Percentiles rank a stretch among this genome's conserved stretches.
Conservation (phyloP, 2,113 vertebrate species). For the Mungos mungo region DNA sequence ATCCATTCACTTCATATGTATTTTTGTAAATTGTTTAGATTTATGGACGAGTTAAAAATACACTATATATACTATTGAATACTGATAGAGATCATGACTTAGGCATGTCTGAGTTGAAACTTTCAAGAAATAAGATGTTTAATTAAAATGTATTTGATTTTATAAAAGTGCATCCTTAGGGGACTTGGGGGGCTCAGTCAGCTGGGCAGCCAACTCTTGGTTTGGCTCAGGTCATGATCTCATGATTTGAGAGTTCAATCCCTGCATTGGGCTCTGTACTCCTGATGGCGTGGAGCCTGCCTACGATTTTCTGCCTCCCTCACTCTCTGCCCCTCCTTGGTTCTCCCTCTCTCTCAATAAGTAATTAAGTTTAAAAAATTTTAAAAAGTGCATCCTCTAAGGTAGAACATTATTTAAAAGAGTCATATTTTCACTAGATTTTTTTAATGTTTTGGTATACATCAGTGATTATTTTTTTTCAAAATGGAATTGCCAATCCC, state of each 20-base stretch:
- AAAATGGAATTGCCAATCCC: neutral
- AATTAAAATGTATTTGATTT: neutral
- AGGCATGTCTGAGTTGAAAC: neutral
- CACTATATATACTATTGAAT: neutral
- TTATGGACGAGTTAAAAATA: neutral
- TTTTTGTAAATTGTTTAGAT: neutral
- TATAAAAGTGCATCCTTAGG: neutral
- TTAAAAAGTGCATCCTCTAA: neutral
- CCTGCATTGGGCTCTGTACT: too few relatives aligned
- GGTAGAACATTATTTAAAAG: neutral
- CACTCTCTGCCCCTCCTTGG: too few relatives aligned
- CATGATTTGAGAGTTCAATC: too few relatives aligned
- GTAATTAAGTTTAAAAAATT: too few relatives aligned
- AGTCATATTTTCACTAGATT: neutral
- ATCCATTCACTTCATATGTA: neutral
- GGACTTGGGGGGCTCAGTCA: too few relatives aligned
- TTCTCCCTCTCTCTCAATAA: too few relatives aligned
- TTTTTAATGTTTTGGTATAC: neutral
- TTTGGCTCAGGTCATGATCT: too few relatives aligned
- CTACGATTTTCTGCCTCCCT: too few relatives aligned
- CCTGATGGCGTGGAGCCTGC: too few relatives aligned
- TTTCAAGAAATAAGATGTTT: neutral
- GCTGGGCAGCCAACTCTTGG: too few relatives aligned
- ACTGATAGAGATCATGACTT: neutral
- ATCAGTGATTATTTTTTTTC: neutral